These are phyloP conservation scores for Cydia pomonella DNA, from an alignment of 1,140 invertebrate species.

Conservation along the genomic window DNA sequence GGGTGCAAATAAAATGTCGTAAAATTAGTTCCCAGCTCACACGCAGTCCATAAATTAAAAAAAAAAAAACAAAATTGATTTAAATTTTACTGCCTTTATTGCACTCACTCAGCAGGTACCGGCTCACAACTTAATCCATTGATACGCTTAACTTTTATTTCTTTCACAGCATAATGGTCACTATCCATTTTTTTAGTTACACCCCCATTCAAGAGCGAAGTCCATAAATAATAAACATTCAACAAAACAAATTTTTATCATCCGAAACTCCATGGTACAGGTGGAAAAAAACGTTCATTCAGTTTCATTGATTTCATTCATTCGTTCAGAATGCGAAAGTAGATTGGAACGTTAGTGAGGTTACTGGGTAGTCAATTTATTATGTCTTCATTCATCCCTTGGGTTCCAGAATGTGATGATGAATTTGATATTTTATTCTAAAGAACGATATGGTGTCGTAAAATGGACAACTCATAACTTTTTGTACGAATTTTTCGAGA, in stretches of 20 bases:
- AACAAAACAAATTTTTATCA: slow-evolving; percentile 75
- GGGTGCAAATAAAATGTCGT: not conserved
- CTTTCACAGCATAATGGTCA: slow-evolving; percentile 33
- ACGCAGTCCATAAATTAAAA: slow-evolving; percentile 8
- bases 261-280: slow-evolving; percentile 51
- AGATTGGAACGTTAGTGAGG: slow-evolving; percentile 52
- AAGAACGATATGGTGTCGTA: slow-evolving; percentile 33
- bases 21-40: not conserved
- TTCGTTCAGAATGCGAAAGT: slow-evolving; percentile 57
- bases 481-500: slow-evolving; percentile 22
- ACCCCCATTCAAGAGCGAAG: slow-evolving; percentile 41
- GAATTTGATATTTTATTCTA: slow-evolving; percentile 56
- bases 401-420: slow-evolving; percentile 60
- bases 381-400: slow-evolving; percentile 68
- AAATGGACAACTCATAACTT: slow-evolving; percentile 35
- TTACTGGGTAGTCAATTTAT: slow-evolving; percentile 59
- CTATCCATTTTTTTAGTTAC: slow-evolving; percentile 35
- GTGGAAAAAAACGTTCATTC: slow-evolving; percentile 49
- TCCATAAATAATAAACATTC: slow-evolving; percentile 68
- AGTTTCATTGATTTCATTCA: slow-evolving; percentile 47
- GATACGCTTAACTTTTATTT: slow-evolving; percentile 31
- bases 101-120: slow-evolving; percentile 27
- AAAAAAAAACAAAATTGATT: slow-evolving; percentile 30
- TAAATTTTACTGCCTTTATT: slow-evolving; percentile 30
- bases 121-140: slow-evolving; percentile 33